Evolutionary conservation across 1,140 invertebrate genomes (phyloP).

Genomic region (Dreissena rostriformis): DNA sequence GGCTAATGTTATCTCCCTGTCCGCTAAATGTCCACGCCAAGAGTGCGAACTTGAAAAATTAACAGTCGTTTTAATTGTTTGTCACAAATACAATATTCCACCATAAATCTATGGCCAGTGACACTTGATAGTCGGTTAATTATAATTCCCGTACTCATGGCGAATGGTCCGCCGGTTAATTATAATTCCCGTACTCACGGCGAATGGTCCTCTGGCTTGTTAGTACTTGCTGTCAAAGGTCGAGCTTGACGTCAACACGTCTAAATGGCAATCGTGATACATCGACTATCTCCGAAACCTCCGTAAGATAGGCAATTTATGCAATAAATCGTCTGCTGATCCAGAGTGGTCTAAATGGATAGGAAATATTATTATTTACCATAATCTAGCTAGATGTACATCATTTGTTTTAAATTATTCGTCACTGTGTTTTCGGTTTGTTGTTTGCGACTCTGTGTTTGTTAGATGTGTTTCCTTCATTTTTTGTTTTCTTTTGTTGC

Average conservation of each 20-base stretch:
- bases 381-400: too few relatives aligned
- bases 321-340: too few relatives aligned
- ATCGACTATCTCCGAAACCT: neutral
- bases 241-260: neutral
- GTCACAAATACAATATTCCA: conserved; percentile 5
- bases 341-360: neutral
- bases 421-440: too few relatives aligned
- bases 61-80: conserved; percentile 5
- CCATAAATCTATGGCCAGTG: neutral
- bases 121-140: conserved; percentile 5
- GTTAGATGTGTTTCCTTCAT: too few relatives aligned
- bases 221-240: neutral
- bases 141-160: neutral
- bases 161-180: neutral
- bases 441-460: too few relatives aligned
- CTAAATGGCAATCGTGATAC: neutral
- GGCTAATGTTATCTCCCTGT: neutral
- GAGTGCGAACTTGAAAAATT: conserved; percentile 1
- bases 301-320: neutral
- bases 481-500: too few relatives aligned
- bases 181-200: neutral
- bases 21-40: neutral
- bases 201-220: neutral
- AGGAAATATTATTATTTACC: too few relatives aligned
- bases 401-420: too few relatives aligned